Evolutionary conservation across 2,888 invertebrate species (phyloP).

Genomic region (Aporophyla lueneburgensis): DNA sequence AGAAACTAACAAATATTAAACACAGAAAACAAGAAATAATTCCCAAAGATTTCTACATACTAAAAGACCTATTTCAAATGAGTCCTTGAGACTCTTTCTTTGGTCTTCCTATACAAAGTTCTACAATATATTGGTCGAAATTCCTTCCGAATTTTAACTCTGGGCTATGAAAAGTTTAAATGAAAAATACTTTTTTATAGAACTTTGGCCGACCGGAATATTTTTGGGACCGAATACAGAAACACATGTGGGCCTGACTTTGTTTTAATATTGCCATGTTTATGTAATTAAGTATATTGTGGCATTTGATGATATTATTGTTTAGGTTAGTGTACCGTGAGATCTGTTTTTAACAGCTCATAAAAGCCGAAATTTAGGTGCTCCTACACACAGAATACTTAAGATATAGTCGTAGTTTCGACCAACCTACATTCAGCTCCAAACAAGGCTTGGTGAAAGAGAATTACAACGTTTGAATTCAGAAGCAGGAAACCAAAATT

Average conservation of each 20-base stretch:
- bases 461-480: neutral
- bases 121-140: neutral
- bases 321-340: neutral
- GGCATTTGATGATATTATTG: neutral
- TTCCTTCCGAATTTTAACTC: slow-evolving; percentile 6
- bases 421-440: neutral
- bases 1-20: neutral
- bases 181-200: slow-evolving; percentile 11
- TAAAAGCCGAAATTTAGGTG: neutral
- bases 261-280: slow-evolving; percentile 28
- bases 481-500: neutral
- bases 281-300: neutral
- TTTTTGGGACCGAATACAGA: slow-evolving; percentile 6
- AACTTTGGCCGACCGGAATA: slow-evolving; percentile 16
- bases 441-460: no score
- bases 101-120: neutral
- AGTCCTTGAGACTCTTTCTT: neutral
- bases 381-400: neutral
- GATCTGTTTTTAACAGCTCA: neutral
- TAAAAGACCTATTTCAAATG: neutral
- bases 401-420: no score
- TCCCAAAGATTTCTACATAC: neutral
- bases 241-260: slow-evolving; percentile 6
- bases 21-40: neutral
- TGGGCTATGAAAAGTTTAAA: slow-evolving; percentile 28